phyloP scores from a whole-genome alignment of 2,797 vertebrate species.

The Hippocampus kuda region DNA sequence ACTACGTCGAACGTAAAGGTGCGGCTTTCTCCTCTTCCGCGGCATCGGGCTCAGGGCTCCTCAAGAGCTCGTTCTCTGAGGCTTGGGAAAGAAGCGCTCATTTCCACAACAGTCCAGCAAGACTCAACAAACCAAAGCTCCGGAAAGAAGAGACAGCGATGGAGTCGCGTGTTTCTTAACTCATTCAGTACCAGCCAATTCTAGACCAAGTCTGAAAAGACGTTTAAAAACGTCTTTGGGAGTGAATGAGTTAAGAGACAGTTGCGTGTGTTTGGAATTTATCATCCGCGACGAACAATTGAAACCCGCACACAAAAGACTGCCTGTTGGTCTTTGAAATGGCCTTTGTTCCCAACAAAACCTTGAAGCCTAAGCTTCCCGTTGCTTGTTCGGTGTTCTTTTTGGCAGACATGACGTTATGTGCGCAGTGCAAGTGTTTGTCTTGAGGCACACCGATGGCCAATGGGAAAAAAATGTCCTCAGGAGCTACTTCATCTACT shows the following conservation, averaged over 20 bases:
- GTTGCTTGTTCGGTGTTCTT: constrained; percentile 11
- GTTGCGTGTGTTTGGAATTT: too few species aligned
- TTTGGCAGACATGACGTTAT: constrained; percentile 17
- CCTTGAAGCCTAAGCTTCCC: constrained; percentile 21
- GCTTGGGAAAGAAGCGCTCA: not conserved
- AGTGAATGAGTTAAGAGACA: too few species aligned
- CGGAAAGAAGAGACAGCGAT: too few species aligned
- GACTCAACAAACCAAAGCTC: not conserved
- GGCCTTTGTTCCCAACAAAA: constrained; percentile 31
- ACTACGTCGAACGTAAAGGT: not conserved
- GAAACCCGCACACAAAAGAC: not conserved
- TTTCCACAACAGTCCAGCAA: too few species aligned
- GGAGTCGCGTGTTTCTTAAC: too few species aligned
- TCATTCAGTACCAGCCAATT: too few species aligned
- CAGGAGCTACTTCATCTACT: constrained; percentile 56
- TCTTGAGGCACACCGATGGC: constrained; percentile 35
- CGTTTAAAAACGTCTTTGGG: too few species aligned
- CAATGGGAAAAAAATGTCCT: constrained; percentile 45
- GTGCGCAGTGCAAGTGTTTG: constrained; percentile 38
- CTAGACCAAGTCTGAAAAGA: too few species aligned
- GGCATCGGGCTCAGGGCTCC: not conserved
- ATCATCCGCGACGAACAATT: too few species aligned
- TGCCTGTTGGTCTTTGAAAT: constrained; percentile 17
- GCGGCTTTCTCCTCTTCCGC: not conserved
- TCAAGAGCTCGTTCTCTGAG: not conserved